phyloP scores from a whole-genome alignment of 2,888 invertebrate species.

The Eristalis arbustorum region DNA sequence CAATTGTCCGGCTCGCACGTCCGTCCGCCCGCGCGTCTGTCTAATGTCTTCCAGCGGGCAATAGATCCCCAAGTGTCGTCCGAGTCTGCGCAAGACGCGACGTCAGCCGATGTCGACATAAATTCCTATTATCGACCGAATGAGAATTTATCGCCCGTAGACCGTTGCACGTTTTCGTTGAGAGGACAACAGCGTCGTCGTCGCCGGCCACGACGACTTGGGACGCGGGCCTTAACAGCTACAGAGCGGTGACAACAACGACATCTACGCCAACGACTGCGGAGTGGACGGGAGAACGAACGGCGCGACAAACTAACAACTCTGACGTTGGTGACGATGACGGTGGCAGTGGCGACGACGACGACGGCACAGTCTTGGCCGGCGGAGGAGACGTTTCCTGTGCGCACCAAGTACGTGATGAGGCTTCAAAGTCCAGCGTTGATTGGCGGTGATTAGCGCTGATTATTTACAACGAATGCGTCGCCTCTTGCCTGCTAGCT shows the following conservation, averaged over 20 bases:
- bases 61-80: conserved; percentile 68
- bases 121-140: conserved; percentile 70
- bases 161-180: conserved; percentile 59
- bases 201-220: conserved; percentile 38
- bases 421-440: conserved; percentile 70
- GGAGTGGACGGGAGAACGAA: conserved; percentile 72
- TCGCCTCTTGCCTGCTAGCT: conserved; percentile 59
- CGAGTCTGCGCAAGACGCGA: conserved; percentile 59
- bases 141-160: conserved; percentile 70
- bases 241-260: conserved; percentile 68
- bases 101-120: conserved; percentile 70
- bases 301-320: conserved; percentile 76
- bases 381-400: conserved; percentile 67
- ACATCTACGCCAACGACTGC: conserved; percentile 75
- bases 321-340: conserved; percentile 59
- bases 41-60: conserved; percentile 27
- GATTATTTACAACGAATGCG: conserved; percentile 70
- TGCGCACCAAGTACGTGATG: conserved; percentile 68
- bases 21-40: neutral
- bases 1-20: neutral
- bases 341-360: conserved; percentile 42
- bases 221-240: conserved; percentile 23
- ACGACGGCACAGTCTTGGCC: conserved; percentile 55
- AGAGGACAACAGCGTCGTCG: conserved; percentile 43
- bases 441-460: conserved; percentile 71